phyloP scores from a whole-genome alignment of 2,113 vertebrate species.

The Aptenodytes patagonicus region DNA sequence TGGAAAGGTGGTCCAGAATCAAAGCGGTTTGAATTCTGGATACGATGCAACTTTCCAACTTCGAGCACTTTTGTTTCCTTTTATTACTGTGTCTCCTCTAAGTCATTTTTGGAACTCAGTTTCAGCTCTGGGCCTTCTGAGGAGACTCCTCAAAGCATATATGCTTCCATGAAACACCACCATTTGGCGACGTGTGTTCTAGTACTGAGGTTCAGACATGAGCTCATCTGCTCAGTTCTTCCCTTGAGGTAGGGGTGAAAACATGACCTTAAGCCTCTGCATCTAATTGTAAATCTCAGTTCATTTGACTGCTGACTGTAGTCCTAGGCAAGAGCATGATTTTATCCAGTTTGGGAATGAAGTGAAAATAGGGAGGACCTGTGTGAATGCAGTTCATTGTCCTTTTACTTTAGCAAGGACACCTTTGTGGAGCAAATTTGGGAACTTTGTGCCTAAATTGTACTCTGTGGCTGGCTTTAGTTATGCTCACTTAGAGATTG shows the following conservation, averaged over 20 bases:
- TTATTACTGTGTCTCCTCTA: neutral
- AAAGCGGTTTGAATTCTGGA: neutral
- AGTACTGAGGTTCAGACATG: neutral
- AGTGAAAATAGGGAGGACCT: neutral
- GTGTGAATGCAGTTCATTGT: neutral
- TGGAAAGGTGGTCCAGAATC: neutral
- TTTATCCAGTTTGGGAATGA: neutral
- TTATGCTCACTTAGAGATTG: neutral
- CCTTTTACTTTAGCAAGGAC: neutral
- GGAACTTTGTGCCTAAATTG: neutral
- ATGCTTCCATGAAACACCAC: neutral
- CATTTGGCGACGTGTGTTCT: fast-evolving
- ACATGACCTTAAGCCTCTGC: neutral
- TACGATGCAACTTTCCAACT: neutral
- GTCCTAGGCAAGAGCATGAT: neutral
- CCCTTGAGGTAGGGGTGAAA: neutral
- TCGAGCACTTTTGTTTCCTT: neutral
- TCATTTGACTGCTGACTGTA: neutral
- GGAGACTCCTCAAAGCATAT: neutral
- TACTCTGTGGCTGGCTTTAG: neutral
- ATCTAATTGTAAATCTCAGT: neutral
- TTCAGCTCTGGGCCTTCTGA: neutral
- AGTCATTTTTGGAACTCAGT: neutral
- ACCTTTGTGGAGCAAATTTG: neutral
- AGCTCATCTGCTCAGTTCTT: neutral